Evolutionary conservation across 1,140 invertebrate genomes (phyloP).

Genomic region (Drosophila dunni): DNA sequence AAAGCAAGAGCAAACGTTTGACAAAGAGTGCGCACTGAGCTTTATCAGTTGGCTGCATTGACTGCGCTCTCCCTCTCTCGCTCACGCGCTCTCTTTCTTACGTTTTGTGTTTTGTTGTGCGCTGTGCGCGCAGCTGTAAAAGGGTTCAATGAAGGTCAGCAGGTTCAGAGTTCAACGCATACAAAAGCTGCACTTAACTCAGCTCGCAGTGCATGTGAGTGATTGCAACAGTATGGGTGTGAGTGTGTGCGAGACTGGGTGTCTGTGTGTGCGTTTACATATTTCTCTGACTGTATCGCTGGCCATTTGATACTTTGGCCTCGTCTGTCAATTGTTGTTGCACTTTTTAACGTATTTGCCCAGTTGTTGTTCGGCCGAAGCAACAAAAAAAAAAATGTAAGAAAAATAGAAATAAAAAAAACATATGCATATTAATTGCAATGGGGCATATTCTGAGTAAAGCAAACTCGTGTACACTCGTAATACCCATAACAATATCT

Average conservation of each 20-base stretch:
- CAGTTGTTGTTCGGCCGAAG: conserved; percentile 75
- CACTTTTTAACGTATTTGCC: conserved; percentile 58
- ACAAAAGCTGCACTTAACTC: conserved; percentile 36
- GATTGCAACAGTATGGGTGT: conserved; percentile 24
- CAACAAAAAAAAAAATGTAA: conserved; percentile 6
- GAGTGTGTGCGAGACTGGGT: conserved; percentile 21
- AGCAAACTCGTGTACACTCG: conserved; percentile 2
- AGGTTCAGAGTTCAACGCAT: conserved; percentile 78
- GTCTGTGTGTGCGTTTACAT: conserved; percentile 25
- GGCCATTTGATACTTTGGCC: conserved; percentile 81
- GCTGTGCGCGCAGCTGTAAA: conserved; percentile 46
- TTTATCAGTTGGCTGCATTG: conserved; percentile 44
- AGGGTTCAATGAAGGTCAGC: conserved; percentile 83
- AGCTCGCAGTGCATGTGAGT: conserved; percentile 41
- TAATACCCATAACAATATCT: conserved; percentile 26
- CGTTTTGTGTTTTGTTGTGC: background rate
- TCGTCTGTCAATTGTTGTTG: conserved; percentile 54
- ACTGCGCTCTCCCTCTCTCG: no score
- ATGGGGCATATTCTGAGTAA: conserved; percentile 58
- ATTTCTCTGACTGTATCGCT: conserved; percentile 60
- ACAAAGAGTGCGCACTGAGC: conserved; percentile 41
- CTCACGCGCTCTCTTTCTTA: background rate
- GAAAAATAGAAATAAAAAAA: conserved; percentile 19
- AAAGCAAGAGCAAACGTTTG: conserved; percentile 12
- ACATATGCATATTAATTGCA: conserved; percentile 81